A percentile compares a stretch with the other conserved stretches of the same genome.
Conservation (phyloP, 2,888 invertebrate genomes). For the Mythimna pallens region DNA sequence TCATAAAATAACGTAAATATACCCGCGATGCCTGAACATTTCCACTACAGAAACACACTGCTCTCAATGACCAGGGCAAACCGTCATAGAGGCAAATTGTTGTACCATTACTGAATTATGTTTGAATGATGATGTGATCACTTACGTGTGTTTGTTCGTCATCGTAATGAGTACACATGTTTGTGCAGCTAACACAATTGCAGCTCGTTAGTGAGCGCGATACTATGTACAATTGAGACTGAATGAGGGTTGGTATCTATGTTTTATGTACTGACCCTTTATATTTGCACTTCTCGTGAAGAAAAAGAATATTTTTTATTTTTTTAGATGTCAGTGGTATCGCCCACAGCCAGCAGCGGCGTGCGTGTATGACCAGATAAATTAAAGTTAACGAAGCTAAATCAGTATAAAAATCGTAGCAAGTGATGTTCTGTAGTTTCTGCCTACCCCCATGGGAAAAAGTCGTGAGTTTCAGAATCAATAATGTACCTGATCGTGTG, state of each 20-base stretch:
- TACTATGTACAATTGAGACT: conserved; percentile 1
- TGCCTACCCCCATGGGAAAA: background rate
- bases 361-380: background rate
- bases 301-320: background rate
- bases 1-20: too few relatives aligned
- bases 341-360: background rate
- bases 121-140: conserved; percentile 45
- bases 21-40: background rate
- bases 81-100: conserved; percentile 31
- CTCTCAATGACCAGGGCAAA: background rate
- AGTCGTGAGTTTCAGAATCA: background rate
- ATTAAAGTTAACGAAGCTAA: background rate
- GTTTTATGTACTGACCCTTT: conserved; percentile 5
- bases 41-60: background rate
- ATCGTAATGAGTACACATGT: conserved; percentile 16
- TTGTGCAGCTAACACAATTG: conserved; percentile 27
- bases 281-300: background rate
- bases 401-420: background rate
- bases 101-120: conserved; percentile 30
- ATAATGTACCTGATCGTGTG: background rate
- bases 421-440: background rate
- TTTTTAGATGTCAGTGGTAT: background rate
- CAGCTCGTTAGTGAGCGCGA: conserved; percentile 29
- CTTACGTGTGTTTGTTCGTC: conserved; percentile 18
- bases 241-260: background rate